A percentile compares a stretch with the other conserved stretches of the same genome.
phyloP scores from a whole-genome alignment of 2,797 vertebrate species.

The Onychomys torridus region DNA sequence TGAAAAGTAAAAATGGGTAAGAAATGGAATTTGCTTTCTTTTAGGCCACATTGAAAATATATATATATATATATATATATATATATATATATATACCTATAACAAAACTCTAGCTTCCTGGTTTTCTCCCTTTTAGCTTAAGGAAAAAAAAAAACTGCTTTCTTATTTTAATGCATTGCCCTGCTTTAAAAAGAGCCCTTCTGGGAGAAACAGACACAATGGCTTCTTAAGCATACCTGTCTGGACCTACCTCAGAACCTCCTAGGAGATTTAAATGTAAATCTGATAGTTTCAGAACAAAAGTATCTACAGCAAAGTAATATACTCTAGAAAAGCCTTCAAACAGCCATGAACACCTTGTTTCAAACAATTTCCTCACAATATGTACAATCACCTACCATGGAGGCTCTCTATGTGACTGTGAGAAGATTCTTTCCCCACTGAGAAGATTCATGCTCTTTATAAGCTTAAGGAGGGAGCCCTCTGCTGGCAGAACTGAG shows the following conservation, averaged over 20 bases:
- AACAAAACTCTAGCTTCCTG: conserved; percentile 46
- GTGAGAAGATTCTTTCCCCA: conserved; percentile 1
- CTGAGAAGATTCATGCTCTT: background rate
- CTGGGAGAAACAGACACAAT: conserved; percentile 32
- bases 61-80: conserved; percentile 50
- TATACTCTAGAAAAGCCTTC: background rate
- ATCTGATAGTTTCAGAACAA: conserved; percentile 33
- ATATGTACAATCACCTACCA: conserved; percentile 35
- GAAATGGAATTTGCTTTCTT: conserved; percentile 60
- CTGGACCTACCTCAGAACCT: conserved; percentile 42
- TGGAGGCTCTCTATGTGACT: background rate
- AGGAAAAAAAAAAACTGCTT: background rate
- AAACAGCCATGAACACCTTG: conserved; percentile 35
- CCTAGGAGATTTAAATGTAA: conserved; percentile 47
- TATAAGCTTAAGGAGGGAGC: conserved; percentile 84
- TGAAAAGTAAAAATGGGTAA: conserved; percentile 42
- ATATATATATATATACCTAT: conserved; percentile 47
- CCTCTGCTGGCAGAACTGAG: conserved; percentile 84
- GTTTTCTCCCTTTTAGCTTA: conserved; percentile 58
- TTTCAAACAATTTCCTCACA: conserved; percentile 24
- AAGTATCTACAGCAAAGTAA: background rate
- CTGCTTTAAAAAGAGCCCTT: conserved; percentile 60
- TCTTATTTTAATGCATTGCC: background rate
- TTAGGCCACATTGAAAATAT: conserved; percentile 2
- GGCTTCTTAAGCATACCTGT: conserved; percentile 41